Conservation (phyloP, 2,888 invertebrate species). For the Acanthopleura granulata region DNA sequence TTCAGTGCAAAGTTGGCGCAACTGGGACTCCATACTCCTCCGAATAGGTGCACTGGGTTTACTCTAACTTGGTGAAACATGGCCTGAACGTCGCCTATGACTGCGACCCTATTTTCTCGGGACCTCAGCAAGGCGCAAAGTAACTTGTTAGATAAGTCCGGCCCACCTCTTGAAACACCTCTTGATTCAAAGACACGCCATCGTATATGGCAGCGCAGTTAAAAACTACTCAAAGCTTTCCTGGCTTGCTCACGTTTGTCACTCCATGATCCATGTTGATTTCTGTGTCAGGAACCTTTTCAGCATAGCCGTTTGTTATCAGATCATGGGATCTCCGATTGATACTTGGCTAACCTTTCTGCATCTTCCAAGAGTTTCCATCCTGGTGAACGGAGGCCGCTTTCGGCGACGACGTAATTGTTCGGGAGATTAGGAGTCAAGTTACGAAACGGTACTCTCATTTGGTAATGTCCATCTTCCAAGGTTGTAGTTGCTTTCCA, state of each 20-base stretch:
- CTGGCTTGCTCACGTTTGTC: neutral
- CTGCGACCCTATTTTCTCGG: constrained; percentile 26
- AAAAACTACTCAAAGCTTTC: constrained; percentile 32
- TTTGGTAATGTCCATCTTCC: constrained; percentile 23
- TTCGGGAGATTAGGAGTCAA: no score
- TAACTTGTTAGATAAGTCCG: constrained; percentile 28
- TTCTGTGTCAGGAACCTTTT: neutral
- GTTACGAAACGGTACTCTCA: constrained; percentile 24
- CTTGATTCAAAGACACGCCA: constrained; percentile 27
- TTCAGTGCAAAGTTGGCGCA: constrained; percentile 6
- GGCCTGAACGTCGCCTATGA: constrained; percentile 30
- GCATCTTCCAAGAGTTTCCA: neutral
- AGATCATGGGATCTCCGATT: neutral
- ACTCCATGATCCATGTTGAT: constrained; percentile 22
- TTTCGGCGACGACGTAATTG: neutral
- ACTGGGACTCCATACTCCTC: constrained; percentile 5
- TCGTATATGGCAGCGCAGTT: constrained; percentile 30
- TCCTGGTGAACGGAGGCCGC: constrained; percentile 14
- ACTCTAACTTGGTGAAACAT: constrained; percentile 34
- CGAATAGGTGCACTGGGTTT: neutral
- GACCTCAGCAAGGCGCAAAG: constrained; percentile 32
- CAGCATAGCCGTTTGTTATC: neutral
- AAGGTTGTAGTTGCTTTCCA: constrained; percentile 16
- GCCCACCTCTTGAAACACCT: constrained; percentile 29
- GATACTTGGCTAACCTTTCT: neutral